Base-by-base conservation (phyloP, 2,888 invertebrate species). In the Chromoteleia sp. region DNA sequence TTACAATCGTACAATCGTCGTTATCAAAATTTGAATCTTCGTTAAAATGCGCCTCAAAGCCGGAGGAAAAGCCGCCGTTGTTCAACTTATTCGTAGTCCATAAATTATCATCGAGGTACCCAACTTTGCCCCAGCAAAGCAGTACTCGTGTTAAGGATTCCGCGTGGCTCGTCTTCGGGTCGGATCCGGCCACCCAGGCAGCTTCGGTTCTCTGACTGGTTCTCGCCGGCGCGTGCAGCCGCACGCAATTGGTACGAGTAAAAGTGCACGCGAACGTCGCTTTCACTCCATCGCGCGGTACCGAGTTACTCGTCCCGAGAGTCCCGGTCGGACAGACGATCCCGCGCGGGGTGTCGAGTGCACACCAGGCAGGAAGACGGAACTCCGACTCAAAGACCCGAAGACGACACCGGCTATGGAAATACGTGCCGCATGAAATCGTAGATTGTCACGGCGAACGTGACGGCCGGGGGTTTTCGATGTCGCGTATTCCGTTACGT, bases 221-320 rank as follows among this genome's bases (percentile, higher is more conserved):
- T 59, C 39, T 29, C 29, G 2, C 30, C 14, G 45, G 7, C 36
- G 48, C 14, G 29, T 43, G 30, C 33, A 58, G 39, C 65, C 67
- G 63, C 14, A 41, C n/a, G 41, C 15, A 15, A 36, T 15, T 52
- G 39, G 10, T 50, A 14, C 39, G 14, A 68, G 54, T 68, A 68
- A 76, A 68, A 68, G 76, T 68, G 61, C 52, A 68, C 29, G 36
- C 59, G 33, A 36, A 14, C 48, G 54, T 65, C 74, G 74, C 74
- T 75, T 65, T 75, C 65, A 63, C 65, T 74, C 36, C 36, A n/a
- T 25, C 33, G 45, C 17, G 19, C 25, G 25, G 30, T 15, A 8
- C 48, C 25, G 50, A 45, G 50, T 29, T n/a, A 50, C 43, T 61
- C 43, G 21, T 50, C 50, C 48, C 36, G 8, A 14, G 59, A 12